Evolutionary conservation across 2,113 vertebrate species (phyloP).

Genomic region (Pachycephala philippinensis): DNA sequence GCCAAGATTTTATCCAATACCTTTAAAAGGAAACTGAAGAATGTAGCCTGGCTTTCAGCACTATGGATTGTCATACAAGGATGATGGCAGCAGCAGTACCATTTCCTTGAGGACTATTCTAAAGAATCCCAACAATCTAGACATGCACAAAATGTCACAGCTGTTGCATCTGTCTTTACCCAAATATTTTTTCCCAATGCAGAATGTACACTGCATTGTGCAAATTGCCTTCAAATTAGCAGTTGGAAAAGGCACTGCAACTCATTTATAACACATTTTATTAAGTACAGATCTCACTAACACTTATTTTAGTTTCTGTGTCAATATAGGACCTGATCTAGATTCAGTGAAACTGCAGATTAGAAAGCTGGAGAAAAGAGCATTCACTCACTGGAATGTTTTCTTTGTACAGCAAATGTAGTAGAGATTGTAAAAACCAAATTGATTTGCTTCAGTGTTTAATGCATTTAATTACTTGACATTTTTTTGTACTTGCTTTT

Average conservation of each 20-base stretch:
- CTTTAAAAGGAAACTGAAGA: constrained; percentile 5
- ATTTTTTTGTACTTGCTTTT: background rate
- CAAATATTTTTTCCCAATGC: constrained; percentile 5
- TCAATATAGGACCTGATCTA: background rate
- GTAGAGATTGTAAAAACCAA: background rate
- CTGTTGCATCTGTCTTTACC: constrained; percentile 36
- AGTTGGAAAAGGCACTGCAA: background rate
- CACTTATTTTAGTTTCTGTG: background rate
- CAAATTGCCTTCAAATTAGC: background rate
- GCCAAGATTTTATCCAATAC: background rate
- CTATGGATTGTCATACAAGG: background rate
- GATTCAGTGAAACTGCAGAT: background rate
- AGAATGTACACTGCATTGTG: background rate
- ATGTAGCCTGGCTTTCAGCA: background rate
- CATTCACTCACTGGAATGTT: background rate
- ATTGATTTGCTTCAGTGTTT: background rate
- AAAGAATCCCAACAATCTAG: constrained; percentile 14
- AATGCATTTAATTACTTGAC: background rate
- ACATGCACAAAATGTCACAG: constrained; percentile 49
- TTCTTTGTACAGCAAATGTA: background rate
- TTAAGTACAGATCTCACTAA: background rate
- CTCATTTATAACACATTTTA: background rate
- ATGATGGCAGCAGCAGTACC: background rate
- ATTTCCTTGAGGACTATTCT: background rate
- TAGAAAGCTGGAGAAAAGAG: background rate